Evolutionary conservation across 2,113 vertebrate genomes (phyloP), one percentile per base, ranked within the genome.

Genomic region (Numenius arquata): DNA sequence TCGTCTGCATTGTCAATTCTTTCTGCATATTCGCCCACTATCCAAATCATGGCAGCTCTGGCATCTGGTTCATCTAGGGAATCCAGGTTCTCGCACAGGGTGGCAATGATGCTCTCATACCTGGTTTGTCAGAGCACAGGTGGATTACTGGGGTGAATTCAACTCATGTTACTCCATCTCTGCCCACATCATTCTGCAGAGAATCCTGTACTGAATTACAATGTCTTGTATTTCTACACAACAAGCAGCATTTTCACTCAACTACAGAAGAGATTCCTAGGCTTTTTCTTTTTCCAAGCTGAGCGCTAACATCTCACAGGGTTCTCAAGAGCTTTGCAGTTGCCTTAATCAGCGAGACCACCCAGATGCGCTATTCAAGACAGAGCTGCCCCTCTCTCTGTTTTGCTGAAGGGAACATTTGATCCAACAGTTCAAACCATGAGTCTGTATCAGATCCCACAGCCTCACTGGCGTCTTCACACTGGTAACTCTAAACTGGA

Each of bases 31-130:
- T 99, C 99, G 3, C 99, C 99, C 87, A 99, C 99, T n/a, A 99
- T 99, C 99, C 99, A 99, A 96, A 99, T 99, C 99, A 99, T 99
- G 92, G 99, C 99, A 38, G 99, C 99, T 29, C 99, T 99, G 26
- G 99, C 99, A 10, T 99, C 99, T 5, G 99, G 99, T 82, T 99
- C 99, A 75, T 99, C 99, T 97, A 99, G 97, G 5, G 99, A 99
- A 97, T 99, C 99, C 36, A 99, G 98, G 93, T 99, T 99, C 97
- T 99, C 99, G 43, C 99, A 99, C 29, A 99, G 97, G 1, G 99
- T 99, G 80, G 99, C 99, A 45, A 99, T 99, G 97, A 99, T 99
- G 97, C 99, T 99, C 96, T 99, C 99, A 38, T 99, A 99, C 97
- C 99, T 99, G 93, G 68, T 55, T 63, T 36, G 71, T 38, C 77